Evolutionary conservation across 2,797 vertebrate species (phyloP).

Genomic region (Hybognathus amarus): DNA sequence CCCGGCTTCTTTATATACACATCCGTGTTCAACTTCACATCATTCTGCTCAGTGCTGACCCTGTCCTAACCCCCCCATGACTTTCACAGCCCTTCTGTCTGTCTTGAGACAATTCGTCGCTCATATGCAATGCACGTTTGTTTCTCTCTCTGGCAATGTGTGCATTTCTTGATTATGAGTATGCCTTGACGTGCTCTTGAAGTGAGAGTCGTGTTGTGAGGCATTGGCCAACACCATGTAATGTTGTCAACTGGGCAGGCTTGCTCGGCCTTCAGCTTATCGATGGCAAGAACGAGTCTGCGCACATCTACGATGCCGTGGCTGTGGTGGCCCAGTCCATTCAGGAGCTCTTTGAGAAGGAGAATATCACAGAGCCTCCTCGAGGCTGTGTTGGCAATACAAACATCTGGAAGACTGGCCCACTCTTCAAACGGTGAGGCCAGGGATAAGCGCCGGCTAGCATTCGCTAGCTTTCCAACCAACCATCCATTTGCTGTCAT

Average conservation of each 20-base stretch:
- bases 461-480: slow-evolving; percentile 20
- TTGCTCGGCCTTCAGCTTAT: slow-evolving; percentile 90
- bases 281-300: slow-evolving; percentile 89
- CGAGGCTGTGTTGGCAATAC: slow-evolving; percentile 90
- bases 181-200: slow-evolving; percentile 33
- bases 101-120: slow-evolving; percentile 44
- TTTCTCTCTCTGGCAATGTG: slow-evolving; percentile 38
- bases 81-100: slow-evolving; percentile 45
- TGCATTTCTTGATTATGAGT: slow-evolving; percentile 37
- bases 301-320: slow-evolving; percentile 88
- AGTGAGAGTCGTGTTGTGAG: slow-evolving; percentile 47
- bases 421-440: slow-evolving; percentile 87
- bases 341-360: slow-evolving; percentile 89
- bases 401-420: slow-evolving; percentile 92
- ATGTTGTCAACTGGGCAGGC: slow-evolving; percentile 72
- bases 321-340: slow-evolving; percentile 87
- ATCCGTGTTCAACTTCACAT: slow-evolving; percentile 58
- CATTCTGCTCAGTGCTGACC: slow-evolving; percentile 54
- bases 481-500: slow-evolving; percentile 54
- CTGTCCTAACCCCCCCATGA: slow-evolving; percentile 60
- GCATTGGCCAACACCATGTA: slow-evolving; percentile 41
- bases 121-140: slow-evolving; percentile 53
- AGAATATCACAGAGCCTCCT: slow-evolving; percentile 89
- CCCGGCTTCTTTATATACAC: slow-evolving; percentile 63
- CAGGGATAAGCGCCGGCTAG: slow-evolving; percentile 38